Percentiles rank a stretch among this genome's conserved stretches.
Evolutionary conservation across 1,140 invertebrate species (phyloP).

Genomic region (Drosophila littoralis): DNA sequence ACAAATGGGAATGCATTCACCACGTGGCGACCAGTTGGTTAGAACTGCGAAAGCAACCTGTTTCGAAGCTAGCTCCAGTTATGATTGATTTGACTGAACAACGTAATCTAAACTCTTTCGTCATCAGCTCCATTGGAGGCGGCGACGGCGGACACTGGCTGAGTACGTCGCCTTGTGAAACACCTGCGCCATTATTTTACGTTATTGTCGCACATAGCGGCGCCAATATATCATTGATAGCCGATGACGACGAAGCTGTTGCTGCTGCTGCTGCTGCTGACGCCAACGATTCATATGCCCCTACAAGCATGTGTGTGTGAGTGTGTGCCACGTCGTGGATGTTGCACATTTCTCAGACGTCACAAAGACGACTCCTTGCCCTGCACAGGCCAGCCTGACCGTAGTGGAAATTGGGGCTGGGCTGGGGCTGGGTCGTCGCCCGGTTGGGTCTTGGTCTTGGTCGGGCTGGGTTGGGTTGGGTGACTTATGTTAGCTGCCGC

Average conservation of each 20-base stretch:
- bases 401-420: slow-evolving; percentile 23
- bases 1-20: slow-evolving; percentile 27
- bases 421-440: background rate
- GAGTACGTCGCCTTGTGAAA: slow-evolving; percentile 43
- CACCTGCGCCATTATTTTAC: slow-evolving; percentile 81
- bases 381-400: slow-evolving; percentile 33
- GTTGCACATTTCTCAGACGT: slow-evolving; percentile 81
- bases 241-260: slow-evolving; percentile 52
- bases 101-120: slow-evolving; percentile 65
- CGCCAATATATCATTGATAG: slow-evolving; percentile 76
- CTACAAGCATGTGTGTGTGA: slow-evolving; percentile 20
- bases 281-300: slow-evolving; percentile 68
- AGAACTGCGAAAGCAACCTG: background rate
- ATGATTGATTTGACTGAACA: slow-evolving; percentile 67
- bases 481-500: slow-evolving; percentile 78
- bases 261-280: slow-evolving; percentile 44
- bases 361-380: slow-evolving; percentile 66
- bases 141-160: background rate
- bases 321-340: slow-evolving; percentile 49
- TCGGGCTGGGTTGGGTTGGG: slow-evolving; percentile 10
- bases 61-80: slow-evolving; percentile 21
- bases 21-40: background rate
- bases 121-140: slow-evolving; percentile 24
- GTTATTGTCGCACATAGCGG: slow-evolving; percentile 75
- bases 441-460: slow-evolving; percentile 30